A percentile compares a stretch with the other conserved stretches of the same genome.
phyloP scores from a whole-genome alignment of 2,113 vertebrate species.

The Tyrannus savana region DNA sequence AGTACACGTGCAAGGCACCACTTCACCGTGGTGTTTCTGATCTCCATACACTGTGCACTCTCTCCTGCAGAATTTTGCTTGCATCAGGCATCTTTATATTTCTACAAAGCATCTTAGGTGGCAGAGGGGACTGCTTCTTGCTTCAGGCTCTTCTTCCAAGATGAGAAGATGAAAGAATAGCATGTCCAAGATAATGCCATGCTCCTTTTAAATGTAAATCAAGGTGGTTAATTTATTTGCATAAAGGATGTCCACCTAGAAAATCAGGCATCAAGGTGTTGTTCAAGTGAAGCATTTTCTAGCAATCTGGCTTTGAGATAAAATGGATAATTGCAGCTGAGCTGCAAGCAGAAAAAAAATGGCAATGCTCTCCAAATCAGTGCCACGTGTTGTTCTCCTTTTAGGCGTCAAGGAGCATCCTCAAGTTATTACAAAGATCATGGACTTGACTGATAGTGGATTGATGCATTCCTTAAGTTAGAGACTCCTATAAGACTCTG shows the following conservation, averaged over 20 bases:
- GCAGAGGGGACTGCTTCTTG: not conserved
- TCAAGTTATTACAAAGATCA: not conserved
- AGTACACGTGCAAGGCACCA: not conserved
- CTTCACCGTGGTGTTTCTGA: not conserved
- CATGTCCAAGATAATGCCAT: not conserved
- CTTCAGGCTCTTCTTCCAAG: not conserved
- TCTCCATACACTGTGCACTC: fast-evolving
- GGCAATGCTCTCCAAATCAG: not conserved
- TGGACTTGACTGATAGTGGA: not conserved
- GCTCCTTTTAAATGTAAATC: not conserved
- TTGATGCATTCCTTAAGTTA: not conserved
- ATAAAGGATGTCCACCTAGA: not conserved
- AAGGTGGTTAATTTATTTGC: not conserved
- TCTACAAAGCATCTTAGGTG: not conserved
- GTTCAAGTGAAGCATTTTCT: not conserved
- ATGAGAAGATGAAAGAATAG: not conserved
- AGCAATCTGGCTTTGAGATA: not conserved
- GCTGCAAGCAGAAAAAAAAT: not conserved
- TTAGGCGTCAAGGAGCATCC: not conserved
- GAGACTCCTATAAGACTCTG: not conserved
- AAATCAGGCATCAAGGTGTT: not conserved
- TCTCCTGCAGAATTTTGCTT: not conserved
- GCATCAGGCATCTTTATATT: not conserved
- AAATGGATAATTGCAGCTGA: not conserved
- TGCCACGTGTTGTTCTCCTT: not conserved